Percentiles rank a stretch among this genome's conserved stretches.
Conservation (phyloP, 2,888 invertebrate species). For the Tupiocoris notatus region DNA sequence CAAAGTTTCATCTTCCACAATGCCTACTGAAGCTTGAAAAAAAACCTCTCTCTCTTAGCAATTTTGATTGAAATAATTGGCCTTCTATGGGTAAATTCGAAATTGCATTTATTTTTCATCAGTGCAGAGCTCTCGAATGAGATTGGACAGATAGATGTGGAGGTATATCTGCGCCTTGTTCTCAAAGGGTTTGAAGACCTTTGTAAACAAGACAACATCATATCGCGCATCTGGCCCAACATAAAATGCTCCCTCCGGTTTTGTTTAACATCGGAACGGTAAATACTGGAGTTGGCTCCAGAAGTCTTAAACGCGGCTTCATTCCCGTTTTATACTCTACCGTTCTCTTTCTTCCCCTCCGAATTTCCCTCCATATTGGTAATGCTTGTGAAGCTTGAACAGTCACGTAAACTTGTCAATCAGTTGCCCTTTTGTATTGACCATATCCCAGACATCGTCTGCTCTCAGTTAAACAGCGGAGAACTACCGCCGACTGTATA, state of each 20-base stretch:
- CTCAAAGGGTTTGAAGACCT: constrained; percentile 28
- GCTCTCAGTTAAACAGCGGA: constrained; percentile 16
- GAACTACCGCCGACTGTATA: constrained; percentile 23
- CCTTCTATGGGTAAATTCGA: neutral
- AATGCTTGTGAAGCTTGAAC: neutral
- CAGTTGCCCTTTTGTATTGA: constrained; percentile 34
- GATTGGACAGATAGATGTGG: constrained; percentile 31
- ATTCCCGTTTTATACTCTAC: neutral
- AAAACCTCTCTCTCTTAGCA: neutral
- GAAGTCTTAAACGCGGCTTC: neutral
- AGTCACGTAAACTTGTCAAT: constrained; percentile 36
- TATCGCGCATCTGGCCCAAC: constrained; percentile 28
- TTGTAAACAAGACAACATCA: constrained; percentile 29
- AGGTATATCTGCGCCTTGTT: constrained; percentile 14
- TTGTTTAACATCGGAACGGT: constrained; percentile 13
- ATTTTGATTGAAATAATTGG: neutral
- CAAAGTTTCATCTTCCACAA: no score
- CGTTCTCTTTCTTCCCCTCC: neutral
- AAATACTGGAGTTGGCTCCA: constrained; percentile 23
- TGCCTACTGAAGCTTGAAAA: no score
- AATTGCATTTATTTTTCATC: neutral
- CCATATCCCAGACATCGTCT: constrained; percentile 11
- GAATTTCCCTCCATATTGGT: neutral
- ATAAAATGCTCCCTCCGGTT: constrained; percentile 17
- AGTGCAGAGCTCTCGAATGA: neutral